These are phyloP conservation scores for Protonibea diacanthus DNA, from an alignment of 2,797 vertebrate genomes.

Conservation along the genomic window DNA sequence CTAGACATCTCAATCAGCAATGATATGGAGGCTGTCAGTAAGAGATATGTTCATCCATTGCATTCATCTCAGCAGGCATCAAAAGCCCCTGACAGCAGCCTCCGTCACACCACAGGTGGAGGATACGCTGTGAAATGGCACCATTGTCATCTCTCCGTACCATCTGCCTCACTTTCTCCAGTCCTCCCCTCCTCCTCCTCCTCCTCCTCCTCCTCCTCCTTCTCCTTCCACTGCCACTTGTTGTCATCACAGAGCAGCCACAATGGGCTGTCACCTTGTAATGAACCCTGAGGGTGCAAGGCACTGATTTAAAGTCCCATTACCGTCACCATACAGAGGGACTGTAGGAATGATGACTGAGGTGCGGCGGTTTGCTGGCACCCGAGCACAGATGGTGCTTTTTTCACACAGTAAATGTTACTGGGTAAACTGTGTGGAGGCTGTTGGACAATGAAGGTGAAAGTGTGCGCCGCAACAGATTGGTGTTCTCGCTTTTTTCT, in stretches of 20 bases:
- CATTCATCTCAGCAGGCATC: conserved; percentile 72
- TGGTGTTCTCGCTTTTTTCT: conserved; percentile 48
- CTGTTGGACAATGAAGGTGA: conserved; percentile 57
- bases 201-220: neutral
- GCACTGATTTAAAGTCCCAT: conserved; percentile 84
- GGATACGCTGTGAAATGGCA: conserved; percentile 75
- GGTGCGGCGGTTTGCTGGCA: conserved; percentile 49
- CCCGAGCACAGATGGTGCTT: conserved; percentile 74
- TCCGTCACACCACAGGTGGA: conserved; percentile 76
- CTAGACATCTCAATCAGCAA: conserved; percentile 71
- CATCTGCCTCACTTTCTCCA: conserved; percentile 75
- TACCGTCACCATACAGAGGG: conserved; percentile 67
- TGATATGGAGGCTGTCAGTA: conserved; percentile 54
- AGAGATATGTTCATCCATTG: conserved; percentile 69
- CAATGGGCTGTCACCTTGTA: conserved; percentile 78
- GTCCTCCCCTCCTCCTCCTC: neutral
- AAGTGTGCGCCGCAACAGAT: conserved; percentile 53
- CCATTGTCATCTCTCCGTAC: conserved; percentile 67
- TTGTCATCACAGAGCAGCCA: conserved; percentile 68
- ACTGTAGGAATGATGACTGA: conserved; percentile 73
- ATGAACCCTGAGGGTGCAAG: conserved; percentile 77
- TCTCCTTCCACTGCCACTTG: conserved; percentile 52
- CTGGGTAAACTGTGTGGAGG: conserved; percentile 47
- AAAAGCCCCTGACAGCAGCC: conserved; percentile 67
- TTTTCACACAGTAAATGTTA: conserved; percentile 66